Percentiles rank a stretch among this genome's conserved stretches.
phyloP scores from a whole-genome alignment of 2,888 invertebrate genomes.

The Athetis lepigone region DNA sequence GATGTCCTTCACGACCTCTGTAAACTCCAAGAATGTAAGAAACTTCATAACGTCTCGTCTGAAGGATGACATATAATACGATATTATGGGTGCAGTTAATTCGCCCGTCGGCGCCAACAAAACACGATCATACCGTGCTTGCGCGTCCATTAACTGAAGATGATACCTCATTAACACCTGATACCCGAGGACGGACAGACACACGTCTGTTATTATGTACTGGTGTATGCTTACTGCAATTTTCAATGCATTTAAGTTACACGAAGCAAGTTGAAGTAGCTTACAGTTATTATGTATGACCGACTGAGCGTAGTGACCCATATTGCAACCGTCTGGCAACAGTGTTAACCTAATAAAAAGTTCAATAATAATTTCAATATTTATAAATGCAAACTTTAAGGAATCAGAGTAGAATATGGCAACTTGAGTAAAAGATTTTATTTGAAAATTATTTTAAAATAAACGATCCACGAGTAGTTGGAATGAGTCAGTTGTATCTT shows the following conservation, averaged over 20 bases:
- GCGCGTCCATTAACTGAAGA: slow-evolving; percentile 33
- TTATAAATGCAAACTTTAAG: too few relatives aligned
- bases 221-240: slow-evolving; percentile 7
- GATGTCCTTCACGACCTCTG: background rate
- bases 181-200: slow-evolving; percentile 30
- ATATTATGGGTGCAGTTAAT: slow-evolving; percentile 2
- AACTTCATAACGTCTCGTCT: background rate
- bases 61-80: background rate
- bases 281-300: background rate
- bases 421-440: background rate
- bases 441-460: slow-evolving; percentile 11
- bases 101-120: slow-evolving; percentile 19
- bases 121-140: background rate
- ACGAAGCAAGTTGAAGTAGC: too few relatives aligned
- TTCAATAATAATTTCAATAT: background rate
- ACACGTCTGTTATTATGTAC: background rate
- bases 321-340: background rate
- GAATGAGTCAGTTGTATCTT: slow-evolving; percentile 7
- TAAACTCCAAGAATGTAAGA: background rate
- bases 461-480: background rate
- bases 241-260: slow-evolving; percentile 7
- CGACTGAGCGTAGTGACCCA: background rate
- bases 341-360: too few relatives aligned
- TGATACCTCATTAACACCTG: slow-evolving; percentile 40
- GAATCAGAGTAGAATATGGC: background rate